Percentiles rank a stretch among this genome's conserved stretches.
Conservation (phyloP, 1,140 invertebrate genomes). For the Drosophila auraria region DNA sequence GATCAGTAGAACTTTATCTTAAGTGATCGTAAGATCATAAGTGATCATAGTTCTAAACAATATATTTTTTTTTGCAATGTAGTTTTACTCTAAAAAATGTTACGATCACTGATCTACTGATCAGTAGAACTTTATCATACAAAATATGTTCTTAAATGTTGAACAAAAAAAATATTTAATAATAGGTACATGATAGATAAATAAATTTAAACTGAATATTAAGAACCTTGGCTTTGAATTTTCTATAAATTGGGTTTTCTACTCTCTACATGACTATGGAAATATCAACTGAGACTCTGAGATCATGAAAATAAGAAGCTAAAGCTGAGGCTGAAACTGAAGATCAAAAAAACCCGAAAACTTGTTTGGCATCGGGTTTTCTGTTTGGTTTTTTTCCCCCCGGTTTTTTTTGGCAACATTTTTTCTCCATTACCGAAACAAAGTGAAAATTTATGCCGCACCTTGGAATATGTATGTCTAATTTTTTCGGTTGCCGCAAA, state of each 20-base stretch:
- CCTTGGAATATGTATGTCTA: conserved; percentile 42
- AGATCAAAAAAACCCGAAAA: conserved; percentile 51
- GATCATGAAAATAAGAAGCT: conserved; percentile 29
- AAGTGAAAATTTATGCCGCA: conserved; percentile 74
- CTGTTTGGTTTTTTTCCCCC: conserved; percentile 10
- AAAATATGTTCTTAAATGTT: too few species aligned
- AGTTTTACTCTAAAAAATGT: too few species aligned
- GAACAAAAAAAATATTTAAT: too few species aligned
- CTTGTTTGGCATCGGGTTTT: conserved; percentile 58
- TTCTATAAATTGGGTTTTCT: conserved; percentile 6
- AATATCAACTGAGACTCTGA: conserved; percentile 21
- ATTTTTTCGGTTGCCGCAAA: conserved; percentile 9
- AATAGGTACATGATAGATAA: too few species aligned
- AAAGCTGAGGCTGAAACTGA: conserved; percentile 25
- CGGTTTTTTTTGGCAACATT: conserved; percentile 57
- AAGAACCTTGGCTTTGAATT: background rate
- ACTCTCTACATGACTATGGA: conserved; percentile 17
- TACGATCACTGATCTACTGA: too few species aligned
- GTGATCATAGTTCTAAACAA: too few species aligned
- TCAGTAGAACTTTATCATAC: too few species aligned
- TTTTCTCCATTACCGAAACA: conserved; percentile 37
- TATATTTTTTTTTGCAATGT: too few species aligned
- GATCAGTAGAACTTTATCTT: too few species aligned
- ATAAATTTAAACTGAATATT: too few species aligned
- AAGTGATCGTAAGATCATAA: too few species aligned